phyloP scores from a whole-genome alignment of 2,113 vertebrate species.

The Urocitellus parryii region DNA sequence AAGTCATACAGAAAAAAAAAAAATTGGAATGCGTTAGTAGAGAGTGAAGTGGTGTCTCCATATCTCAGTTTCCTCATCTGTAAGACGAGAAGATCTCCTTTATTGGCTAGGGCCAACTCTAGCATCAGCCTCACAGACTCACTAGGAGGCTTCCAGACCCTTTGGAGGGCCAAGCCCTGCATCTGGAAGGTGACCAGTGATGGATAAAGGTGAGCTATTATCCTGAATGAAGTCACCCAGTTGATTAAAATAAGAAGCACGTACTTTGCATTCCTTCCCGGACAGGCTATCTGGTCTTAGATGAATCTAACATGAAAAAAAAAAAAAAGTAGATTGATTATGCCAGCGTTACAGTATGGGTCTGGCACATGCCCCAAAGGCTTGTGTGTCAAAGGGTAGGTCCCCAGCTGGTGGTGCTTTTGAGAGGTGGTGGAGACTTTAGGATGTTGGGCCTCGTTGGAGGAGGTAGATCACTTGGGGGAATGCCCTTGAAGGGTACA shows the following conservation, averaged over 20 bases:
- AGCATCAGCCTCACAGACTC: background rate
- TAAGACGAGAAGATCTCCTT: background rate
- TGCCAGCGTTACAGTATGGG: background rate
- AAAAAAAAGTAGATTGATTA: background rate
- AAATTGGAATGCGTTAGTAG: background rate
- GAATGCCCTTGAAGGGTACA: too few species aligned
- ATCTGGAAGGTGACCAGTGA: background rate
- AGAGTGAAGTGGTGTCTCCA: background rate
- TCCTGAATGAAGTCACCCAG: background rate
- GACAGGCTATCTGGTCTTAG: background rate
- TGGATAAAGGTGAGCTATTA: background rate
- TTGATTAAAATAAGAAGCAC: background rate
- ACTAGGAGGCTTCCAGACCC: background rate
- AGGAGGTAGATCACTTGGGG: background rate
- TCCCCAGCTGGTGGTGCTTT: background rate
- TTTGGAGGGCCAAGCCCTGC: accelerated
- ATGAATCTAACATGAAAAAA: background rate
- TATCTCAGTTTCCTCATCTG: background rate
- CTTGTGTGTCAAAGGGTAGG: background rate
- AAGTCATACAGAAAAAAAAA: background rate
- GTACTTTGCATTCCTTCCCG: background rate
- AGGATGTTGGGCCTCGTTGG: background rate
- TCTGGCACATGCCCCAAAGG: background rate
- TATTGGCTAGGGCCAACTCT: too few species aligned
- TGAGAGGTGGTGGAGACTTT: background rate